phyloP scores from a whole-genome alignment of 2,113 vertebrate genomes.

The Cacatua alba region DNA sequence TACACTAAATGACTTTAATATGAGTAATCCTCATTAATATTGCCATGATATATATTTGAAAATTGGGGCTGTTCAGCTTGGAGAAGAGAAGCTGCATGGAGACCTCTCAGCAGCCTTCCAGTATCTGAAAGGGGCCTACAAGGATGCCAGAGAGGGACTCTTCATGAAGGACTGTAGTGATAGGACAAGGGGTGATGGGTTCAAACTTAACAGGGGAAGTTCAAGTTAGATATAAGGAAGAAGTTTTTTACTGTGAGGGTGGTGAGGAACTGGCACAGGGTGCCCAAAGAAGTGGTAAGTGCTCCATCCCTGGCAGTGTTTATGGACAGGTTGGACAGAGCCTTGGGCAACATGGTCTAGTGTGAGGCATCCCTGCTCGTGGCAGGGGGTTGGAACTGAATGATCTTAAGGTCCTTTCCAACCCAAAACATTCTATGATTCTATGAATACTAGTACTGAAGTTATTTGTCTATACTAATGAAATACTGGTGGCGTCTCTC shows the following conservation, averaged over 20 bases:
- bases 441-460: background rate
- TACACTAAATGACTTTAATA: too few species aligned
- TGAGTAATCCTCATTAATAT: too few species aligned
- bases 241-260: background rate
- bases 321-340: background rate
- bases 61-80: background rate
- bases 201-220: background rate
- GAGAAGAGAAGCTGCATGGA: background rate
- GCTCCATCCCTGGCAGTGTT: background rate
- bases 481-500: background rate
- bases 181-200: background rate
- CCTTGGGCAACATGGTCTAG: background rate
- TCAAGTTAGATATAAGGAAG: background rate
- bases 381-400: background rate
- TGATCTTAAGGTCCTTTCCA: background rate
- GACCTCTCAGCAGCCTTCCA: background rate
- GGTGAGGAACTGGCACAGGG: background rate
- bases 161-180: background rate
- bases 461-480: background rate
- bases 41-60: too few species aligned
- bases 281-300: background rate
- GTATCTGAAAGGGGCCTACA: background rate
- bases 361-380: background rate
- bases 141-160: background rate
- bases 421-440: background rate